Evolutionary conservation across 2,888 invertebrate species (phyloP).

Genomic region (Smittia aterrima): DNA sequence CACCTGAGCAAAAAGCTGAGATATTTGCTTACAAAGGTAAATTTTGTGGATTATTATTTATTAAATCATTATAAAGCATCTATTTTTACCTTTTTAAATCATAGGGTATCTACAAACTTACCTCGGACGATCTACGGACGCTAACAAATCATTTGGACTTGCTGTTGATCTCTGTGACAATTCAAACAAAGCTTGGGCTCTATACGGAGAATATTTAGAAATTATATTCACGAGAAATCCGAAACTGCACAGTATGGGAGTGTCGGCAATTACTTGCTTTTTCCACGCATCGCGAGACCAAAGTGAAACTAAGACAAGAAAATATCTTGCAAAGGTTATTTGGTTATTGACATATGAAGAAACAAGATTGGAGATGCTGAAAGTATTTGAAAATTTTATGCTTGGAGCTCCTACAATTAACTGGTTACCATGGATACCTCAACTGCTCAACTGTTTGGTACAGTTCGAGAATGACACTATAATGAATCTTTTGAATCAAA

Average conservation of each 20-base stretch:
- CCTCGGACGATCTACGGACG: slow-evolving; percentile 86
- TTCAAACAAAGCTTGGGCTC: slow-evolving; percentile 91
- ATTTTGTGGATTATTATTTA: no score
- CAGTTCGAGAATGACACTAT: slow-evolving; percentile 89
- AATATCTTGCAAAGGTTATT: slow-evolving; percentile 90
- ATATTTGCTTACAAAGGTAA: slow-evolving; percentile 94
- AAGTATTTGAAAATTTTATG: slow-evolving; percentile 90
- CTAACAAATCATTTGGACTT: slow-evolving; percentile 93
- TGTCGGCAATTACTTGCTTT: slow-evolving; percentile 90
- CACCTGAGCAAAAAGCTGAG: slow-evolving; percentile 93
- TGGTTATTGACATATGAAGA: slow-evolving; percentile 95
- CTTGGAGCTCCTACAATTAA: slow-evolving; percentile 90
- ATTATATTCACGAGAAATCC: slow-evolving; percentile 77
- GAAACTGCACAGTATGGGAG: slow-evolving; percentile 72
- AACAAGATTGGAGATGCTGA: slow-evolving; percentile 75
- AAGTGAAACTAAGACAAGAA: slow-evolving; percentile 91
- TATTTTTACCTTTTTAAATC: no score
- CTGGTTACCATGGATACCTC: slow-evolving; percentile 97
- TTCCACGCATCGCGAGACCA: slow-evolving; percentile 94
- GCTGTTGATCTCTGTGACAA: slow-evolving; percentile 92
- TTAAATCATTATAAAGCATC: no score
- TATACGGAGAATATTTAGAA: slow-evolving; percentile 97
- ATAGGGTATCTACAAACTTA: slow-evolving; percentile 83
- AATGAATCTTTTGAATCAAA: slow-evolving; percentile 85
- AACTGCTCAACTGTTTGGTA: slow-evolving; percentile 85